Conservation (phyloP, 1,140 invertebrate genomes). For the Eupeodes corollae region DNA sequence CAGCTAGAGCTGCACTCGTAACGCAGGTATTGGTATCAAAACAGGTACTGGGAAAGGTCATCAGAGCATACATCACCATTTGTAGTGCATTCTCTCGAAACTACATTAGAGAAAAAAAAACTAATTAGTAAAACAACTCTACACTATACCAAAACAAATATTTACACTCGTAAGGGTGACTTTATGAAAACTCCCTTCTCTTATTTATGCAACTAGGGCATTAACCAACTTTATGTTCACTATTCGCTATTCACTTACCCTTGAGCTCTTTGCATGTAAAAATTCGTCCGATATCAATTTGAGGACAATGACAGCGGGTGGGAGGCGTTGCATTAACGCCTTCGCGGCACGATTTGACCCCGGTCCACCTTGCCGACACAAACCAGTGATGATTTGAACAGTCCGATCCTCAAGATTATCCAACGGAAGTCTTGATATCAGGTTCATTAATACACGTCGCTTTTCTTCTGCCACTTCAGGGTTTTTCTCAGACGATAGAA, state of each 20-base stretch:
- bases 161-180: not conserved
- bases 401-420: conserved; percentile 37
- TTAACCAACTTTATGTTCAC: not conserved
- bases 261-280: conserved; percentile 51
- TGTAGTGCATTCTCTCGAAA: conserved; percentile 67
- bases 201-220: not conserved
- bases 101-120: conserved; percentile 23
- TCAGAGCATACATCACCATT: conserved; percentile 60
- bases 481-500: conserved; percentile 39
- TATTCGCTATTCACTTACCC: conserved; percentile 30
- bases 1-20: conserved; percentile 42
- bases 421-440: conserved; percentile 31
- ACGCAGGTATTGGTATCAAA: conserved; percentile 58
- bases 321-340: conserved; percentile 52
- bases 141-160: not conserved
- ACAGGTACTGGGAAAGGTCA: conserved; percentile 70
- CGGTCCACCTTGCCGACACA: conserved; percentile 49
- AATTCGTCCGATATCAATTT: conserved; percentile 51
- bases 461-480: conserved; percentile 32
- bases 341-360: conserved; percentile 46
- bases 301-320: conserved; percentile 49
- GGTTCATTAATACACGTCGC: conserved; percentile 25
- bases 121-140: not conserved
- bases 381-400: conserved; percentile 41
- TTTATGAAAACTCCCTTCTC: not conserved